Conservation (phyloP, 1,140 invertebrate species). For the Coboldia fuscipes region DNA sequence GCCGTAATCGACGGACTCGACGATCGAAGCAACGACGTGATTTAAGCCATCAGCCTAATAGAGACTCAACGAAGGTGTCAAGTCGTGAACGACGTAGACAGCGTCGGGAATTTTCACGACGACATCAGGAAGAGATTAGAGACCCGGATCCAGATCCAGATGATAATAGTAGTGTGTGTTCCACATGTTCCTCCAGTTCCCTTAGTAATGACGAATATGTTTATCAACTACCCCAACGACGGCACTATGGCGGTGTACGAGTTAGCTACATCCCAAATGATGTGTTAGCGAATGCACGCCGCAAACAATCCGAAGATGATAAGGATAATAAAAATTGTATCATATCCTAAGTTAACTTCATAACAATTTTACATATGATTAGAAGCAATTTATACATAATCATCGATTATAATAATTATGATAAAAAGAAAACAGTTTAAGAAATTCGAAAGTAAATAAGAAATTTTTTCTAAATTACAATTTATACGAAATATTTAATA, state of each 20-base stretch:
- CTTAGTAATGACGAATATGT: constrained; percentile 66
- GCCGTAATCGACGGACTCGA: no score
- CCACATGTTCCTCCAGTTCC: constrained; percentile 64
- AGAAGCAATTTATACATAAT: no score
- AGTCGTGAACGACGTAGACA: background rate
- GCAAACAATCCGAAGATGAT: constrained; percentile 24
- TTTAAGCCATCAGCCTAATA: constrained; percentile 4
- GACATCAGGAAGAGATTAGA: constrained; percentile 8
- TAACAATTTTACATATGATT: no score
- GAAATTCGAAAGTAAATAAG: no score
- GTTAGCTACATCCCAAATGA: constrained; percentile 82
- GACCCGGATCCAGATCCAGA: constrained; percentile 34
- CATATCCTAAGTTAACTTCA: constrained; percentile 52
- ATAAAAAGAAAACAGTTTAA: no score
- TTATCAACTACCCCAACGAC: constrained; percentile 54
- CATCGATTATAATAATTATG: no score
- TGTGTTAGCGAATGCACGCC: constrained; percentile 51
- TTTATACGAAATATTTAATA: no score
- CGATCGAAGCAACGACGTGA: constrained; percentile 6
- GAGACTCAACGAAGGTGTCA: no score
- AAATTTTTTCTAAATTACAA: no score
- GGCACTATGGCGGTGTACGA: constrained; percentile 64
- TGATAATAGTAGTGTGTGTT: constrained; percentile 57
- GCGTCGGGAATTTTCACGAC: constrained; percentile 3
- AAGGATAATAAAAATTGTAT: constrained; percentile 48